Conservation (phyloP, 2,797 vertebrate species). For the Epinephelus coioides region DNA sequence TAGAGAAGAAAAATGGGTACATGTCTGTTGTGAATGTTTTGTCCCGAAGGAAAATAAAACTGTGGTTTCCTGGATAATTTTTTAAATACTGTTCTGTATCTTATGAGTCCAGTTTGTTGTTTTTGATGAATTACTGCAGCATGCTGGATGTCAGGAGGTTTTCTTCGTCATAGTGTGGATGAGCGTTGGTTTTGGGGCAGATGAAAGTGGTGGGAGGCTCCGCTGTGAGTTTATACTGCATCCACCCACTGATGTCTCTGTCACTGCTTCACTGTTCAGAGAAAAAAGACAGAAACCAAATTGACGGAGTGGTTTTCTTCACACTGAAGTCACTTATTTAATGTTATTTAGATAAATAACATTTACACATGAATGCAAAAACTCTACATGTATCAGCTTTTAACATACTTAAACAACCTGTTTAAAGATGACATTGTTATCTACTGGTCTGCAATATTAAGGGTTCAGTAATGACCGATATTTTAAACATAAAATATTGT, state of each 20-base stretch:
- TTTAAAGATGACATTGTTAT: no score
- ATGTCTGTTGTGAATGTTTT: constrained; percentile 51
- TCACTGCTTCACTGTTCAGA: constrained; percentile 34
- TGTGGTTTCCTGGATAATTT: constrained; percentile 32
- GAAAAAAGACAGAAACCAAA: neutral
- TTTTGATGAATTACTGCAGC: constrained; percentile 11
- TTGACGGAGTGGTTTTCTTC: neutral
- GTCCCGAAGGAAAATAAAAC: constrained; percentile 57
- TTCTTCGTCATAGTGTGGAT: constrained; percentile 54
- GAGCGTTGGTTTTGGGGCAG: constrained; percentile 24
- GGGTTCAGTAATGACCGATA: neutral
- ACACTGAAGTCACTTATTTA: neutral
- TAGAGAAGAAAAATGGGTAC: constrained; percentile 34
- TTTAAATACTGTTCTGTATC: neutral
- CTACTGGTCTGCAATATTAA: neutral
- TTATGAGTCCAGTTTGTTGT: constrained; percentile 1
- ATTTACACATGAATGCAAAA: neutral
- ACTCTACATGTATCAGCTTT: neutral
- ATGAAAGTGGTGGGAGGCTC: constrained; percentile 23
- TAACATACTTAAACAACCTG: no score
- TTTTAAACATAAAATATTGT: neutral
- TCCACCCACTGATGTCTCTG: neutral
- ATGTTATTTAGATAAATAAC: neutral
- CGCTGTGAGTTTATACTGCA: neutral
- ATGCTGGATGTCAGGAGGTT: constrained; percentile 1